These are phyloP conservation scores for Hoplodrina ambigua DNA, from an alignment of 2,888 invertebrate genomes.

Conservation along the genomic window DNA sequence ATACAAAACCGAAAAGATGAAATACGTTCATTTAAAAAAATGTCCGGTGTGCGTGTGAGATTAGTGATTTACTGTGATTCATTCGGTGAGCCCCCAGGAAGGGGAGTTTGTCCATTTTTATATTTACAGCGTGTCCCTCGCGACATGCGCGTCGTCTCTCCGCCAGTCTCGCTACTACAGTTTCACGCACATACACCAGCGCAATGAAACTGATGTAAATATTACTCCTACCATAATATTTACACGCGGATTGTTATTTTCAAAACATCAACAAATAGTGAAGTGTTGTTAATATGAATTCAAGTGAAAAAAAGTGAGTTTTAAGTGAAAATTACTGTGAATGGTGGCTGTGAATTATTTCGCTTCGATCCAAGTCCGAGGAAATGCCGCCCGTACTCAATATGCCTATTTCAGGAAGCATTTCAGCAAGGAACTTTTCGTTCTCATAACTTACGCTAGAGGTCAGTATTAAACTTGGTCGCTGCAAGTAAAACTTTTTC, in stretches of 20 bases:
- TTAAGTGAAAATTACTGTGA: conserved; percentile 77
- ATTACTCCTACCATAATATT: conserved; percentile 87
- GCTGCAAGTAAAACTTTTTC: conserved; percentile 43
- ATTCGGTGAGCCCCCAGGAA: conserved; percentile 87
- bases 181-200: conserved; percentile 88
- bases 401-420: conserved; percentile 88
- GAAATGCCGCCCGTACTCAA: conserved; percentile 85
- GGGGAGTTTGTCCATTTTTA: conserved; percentile 90
- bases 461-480: conserved; percentile 80
- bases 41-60: conserved; percentile 73
- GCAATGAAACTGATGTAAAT: conserved; percentile 88
- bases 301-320: conserved; percentile 73
- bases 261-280: conserved; percentile 75
- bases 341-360: conserved; percentile 80
- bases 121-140: conserved; percentile 89
- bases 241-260: conserved; percentile 84
- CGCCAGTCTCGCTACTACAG: conserved; percentile 88
- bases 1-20: conserved; percentile 64
- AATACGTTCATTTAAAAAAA: conserved; percentile 74
- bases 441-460: conserved; percentile 88
- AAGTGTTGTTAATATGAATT: conserved; percentile 72
- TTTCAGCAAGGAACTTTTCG: conserved; percentile 88
- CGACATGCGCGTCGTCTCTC: conserved; percentile 89
- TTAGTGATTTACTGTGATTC: conserved; percentile 86
- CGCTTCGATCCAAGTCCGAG: conserved; percentile 86